A percentile compares a stretch with the other conserved stretches of the same genome.
phyloP scores from a whole-genome alignment of 2,797 vertebrate species.

The Acanthurus tractus region DNA sequence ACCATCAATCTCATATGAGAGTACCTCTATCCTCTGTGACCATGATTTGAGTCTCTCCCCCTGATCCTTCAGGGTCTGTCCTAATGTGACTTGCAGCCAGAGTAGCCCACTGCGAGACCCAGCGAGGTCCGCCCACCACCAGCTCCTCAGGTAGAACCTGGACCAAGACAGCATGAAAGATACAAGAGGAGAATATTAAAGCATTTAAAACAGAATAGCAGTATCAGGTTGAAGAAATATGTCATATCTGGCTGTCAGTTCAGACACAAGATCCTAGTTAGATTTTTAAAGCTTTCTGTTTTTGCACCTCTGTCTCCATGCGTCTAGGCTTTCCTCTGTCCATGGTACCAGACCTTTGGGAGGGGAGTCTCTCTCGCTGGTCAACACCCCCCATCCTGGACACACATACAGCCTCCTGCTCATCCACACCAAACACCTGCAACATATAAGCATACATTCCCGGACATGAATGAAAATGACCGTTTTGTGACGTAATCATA shows the following conservation, averaged over 20 bases:
- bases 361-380: conserved; percentile 86
- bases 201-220: neutral
- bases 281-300: neutral
- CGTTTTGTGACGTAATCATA: neutral
- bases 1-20: neutral
- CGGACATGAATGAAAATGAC: neutral
- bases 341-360: conserved; percentile 88
- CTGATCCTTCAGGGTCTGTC: conserved; percentile 92
- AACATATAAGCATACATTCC: conserved; percentile 40
- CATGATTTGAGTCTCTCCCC: conserved; percentile 84
- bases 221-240: neutral
- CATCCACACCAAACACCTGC: conserved; percentile 95
- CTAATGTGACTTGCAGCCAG: conserved; percentile 94
- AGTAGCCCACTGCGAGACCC: conserved; percentile 97
- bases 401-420: conserved; percentile 87
- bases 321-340: conserved; percentile 90
- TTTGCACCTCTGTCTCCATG: conserved; percentile 88
- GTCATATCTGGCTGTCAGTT: neutral
- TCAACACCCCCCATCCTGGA: conserved; percentile 70
- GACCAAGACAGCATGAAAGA: conserved; percentile 22
- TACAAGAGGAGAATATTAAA: neutral
- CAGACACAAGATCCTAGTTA: neutral
- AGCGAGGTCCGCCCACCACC: conserved; percentile 90
- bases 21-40: conserved; percentile 90
- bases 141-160: conserved; percentile 87